These are phyloP conservation scores for Neuroterus valhalla DNA, from an alignment of 1,140 invertebrate genomes.

Conservation along the genomic window DNA sequence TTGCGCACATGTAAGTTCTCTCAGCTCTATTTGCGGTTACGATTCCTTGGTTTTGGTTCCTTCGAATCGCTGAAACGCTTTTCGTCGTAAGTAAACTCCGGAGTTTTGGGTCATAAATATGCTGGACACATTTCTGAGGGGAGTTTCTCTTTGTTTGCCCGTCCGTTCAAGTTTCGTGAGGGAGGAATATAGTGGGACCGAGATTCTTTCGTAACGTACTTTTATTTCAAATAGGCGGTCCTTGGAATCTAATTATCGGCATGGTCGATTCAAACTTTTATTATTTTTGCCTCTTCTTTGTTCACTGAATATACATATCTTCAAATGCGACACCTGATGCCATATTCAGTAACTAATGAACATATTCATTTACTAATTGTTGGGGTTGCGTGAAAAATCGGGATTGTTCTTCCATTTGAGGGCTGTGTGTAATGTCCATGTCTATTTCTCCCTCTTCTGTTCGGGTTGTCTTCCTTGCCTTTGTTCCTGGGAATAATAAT, in stretches of 20 bases:
- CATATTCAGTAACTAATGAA: no score
- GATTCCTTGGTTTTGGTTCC: conserved; percentile 6
- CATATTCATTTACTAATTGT: no score
- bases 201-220: conserved; percentile 56
- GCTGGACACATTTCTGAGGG: conserved; percentile 52
- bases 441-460: no score
- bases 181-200: conserved; percentile 18
- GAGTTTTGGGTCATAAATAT: conserved; percentile 55
- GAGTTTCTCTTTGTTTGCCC: conserved; percentile 53
- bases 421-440: no score
- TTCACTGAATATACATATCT: neutral
- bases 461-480: no score
- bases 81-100: conserved; percentile 28
- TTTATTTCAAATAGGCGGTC: conserved; percentile 58
- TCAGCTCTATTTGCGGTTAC: neutral
- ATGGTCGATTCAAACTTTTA: conserved; percentile 32
- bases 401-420: no score
- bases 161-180: conserved; percentile 30
- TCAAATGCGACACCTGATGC: no score
- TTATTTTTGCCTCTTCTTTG: conserved; percentile 41
- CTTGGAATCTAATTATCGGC: conserved; percentile 60
- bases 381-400: no score
- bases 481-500: no score
- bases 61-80: conserved; percentile 10
- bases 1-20: conserved; percentile 2